Evolutionary conservation across 2,888 invertebrate genomes (phyloP).

Genomic region (Philereme transversata): DNA sequence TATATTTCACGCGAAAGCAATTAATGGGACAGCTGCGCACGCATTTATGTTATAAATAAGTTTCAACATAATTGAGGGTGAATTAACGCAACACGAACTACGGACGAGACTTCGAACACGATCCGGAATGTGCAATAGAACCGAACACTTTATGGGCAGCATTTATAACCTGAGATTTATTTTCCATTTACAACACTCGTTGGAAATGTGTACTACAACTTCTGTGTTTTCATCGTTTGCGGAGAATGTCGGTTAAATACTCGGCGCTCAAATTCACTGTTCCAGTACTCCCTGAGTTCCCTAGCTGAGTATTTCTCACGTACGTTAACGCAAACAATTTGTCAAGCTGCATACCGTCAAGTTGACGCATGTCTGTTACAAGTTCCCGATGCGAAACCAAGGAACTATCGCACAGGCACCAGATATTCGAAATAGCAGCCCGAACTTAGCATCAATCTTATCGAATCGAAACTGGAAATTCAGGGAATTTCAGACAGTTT

Average conservation of each 20-base stretch:
- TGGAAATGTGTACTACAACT: conserved; percentile 23
- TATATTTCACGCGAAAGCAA: conserved; percentile 34
- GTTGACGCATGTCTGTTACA: conserved; percentile 39
- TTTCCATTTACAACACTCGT: conserved; percentile 25
- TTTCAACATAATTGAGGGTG: conserved; percentile 40
- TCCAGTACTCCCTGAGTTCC: conserved; percentile 8
- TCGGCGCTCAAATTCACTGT: conserved; percentile 8
- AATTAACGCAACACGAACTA: conserved; percentile 40
- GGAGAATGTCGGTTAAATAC: conserved; percentile 15
- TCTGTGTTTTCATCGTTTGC: conserved; percentile 22
- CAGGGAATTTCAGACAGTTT: conserved; percentile 34
- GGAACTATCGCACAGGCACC: conserved; percentile 43
- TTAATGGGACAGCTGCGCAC: conserved; percentile 33
- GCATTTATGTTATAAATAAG: conserved; percentile 42
- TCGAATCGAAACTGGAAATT: conserved; percentile 30
- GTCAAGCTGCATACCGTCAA: conserved; percentile 35
- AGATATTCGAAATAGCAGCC: conserved; percentile 45
- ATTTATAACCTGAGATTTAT: conserved; percentile 32
- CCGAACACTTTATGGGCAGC: conserved; percentile 31
- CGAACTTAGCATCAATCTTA: conserved; percentile 39
- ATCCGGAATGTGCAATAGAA: conserved; percentile 37
- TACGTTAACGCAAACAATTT: conserved; percentile 46
- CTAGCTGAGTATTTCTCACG: conserved; percentile 21
- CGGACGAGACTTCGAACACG: conserved; percentile 24
- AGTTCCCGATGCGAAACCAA: conserved; percentile 37